phyloP scores from a whole-genome alignment of 2,888 invertebrate genomes.

The Mycalesis mineus region DNA sequence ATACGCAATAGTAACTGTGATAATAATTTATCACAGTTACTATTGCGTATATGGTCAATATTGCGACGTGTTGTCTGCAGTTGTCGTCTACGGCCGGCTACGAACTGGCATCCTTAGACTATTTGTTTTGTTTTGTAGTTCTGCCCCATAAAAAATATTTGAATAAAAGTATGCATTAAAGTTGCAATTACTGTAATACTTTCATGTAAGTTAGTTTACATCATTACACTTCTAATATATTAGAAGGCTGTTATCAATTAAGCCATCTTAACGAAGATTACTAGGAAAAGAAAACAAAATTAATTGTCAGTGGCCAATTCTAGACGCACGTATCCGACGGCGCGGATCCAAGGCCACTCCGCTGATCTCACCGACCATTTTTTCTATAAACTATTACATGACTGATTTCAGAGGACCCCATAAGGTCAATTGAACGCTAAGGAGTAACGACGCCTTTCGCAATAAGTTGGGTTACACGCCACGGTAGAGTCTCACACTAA shows the following conservation, averaged over 20 bases:
- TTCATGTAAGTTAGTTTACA: no score
- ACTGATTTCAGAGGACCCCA: constrained; percentile 44
- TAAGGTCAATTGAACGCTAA: constrained; percentile 33
- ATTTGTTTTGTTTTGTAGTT: no score
- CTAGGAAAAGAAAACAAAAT: constrained; percentile 43
- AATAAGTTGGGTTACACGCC: constrained; percentile 40
- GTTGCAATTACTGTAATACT: no score
- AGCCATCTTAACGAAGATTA: constrained; percentile 17
- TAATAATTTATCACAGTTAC: no score
- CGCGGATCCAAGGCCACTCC: constrained; percentile 54
- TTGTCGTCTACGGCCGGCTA: no score
- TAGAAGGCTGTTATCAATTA: constrained; percentile 6
- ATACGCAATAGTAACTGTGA: no score
- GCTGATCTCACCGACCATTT: constrained; percentile 69
- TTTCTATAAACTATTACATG: constrained; percentile 55
- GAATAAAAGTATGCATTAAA: no score
- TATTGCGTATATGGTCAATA: no score
- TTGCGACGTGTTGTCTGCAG: no score
- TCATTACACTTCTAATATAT: no score
- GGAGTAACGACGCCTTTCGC: constrained; percentile 29
- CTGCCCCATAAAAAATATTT: no score
- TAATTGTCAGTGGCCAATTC: constrained; percentile 54
- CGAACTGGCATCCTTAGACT: no score
- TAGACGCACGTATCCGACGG: constrained; percentile 43
- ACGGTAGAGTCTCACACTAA: constrained; percentile 45